Base-by-base conservation (phyloP, 2,113 vertebrate genomes). In the Oncorhynchus gorbuscha region DNA sequence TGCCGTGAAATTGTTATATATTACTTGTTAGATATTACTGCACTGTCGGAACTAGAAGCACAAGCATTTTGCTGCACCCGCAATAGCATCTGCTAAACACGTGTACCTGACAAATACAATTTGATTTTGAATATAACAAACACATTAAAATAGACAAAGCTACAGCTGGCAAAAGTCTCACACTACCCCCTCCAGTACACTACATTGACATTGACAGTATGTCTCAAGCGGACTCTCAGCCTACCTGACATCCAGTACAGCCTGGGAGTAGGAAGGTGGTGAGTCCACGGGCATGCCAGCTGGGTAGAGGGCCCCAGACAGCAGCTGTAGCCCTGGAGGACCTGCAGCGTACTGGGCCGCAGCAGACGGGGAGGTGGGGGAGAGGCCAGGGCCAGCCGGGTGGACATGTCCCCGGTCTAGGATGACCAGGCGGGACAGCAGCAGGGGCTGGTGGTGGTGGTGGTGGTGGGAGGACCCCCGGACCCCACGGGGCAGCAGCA, bases 351-450 rank as follows among this genome's bases (percentile, higher is more conserved):
- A 97, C 74, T 95, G 95, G 83, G 94, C 92, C 76, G 94, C 87
- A 65, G 94, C 86, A 73, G 93, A 88, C 0, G 92, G 91, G 72
- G 95, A 95, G 75, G 91, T 90, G 65, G 95, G 94, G 0, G 95
- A 86, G 28, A 87, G 82, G 26, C 83, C 79, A 0, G 83, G 64
- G 69, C 86, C 79, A 18, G 77, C 92, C 13, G 87, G 20, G 28
- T 89, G 89, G 12, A 81, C 83, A 78, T 96, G 96, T 0, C 95
- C 94, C 61, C 95, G 95, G 85, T 99, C 97, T 3, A 99, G 91
- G 18, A 99, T 97, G 77, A 99, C 96, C 20, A 99, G 94, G 8
- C 96, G 96, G 66, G 98, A 99, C 13, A 99, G 94, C 49, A 99
- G 94, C 78, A 99, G 93, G 0, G 97, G 97, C 81, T 95, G 96